These are phyloP conservation scores for Acanthaster planci DNA, from an alignment of 35 echinoderm and acorn worm genomes.

Conservation along the genomic window DNA sequence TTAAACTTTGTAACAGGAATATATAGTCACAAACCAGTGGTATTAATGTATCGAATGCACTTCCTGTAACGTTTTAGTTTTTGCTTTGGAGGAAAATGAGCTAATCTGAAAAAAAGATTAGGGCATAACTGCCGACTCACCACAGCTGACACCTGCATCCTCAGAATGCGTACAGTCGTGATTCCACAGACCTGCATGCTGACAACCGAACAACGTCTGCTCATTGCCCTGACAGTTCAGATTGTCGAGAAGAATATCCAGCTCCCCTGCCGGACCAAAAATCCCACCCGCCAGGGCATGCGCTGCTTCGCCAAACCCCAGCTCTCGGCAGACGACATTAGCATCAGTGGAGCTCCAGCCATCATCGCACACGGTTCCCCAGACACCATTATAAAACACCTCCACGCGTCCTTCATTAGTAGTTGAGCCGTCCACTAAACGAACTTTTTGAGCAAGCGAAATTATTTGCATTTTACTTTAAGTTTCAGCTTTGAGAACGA, in stretches of 20 bases:
- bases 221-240: constrained; percentile 64
- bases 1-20: no score
- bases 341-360: not conserved
- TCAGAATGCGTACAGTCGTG: constrained; percentile 58
- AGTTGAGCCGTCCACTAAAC: constrained; percentile 4
- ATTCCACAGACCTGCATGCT: constrained; percentile 33
- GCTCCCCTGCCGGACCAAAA: constrained; percentile 34
- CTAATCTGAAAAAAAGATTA: no score
- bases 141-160: not conserved
- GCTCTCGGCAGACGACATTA: not conserved
- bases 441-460: not conserved
- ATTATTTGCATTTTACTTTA: no score
- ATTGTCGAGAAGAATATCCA: constrained; percentile 50
- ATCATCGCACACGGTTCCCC: constrained; percentile 45
- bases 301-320: not conserved
- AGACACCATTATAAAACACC: not conserved
- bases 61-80: no score
- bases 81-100: not conserved
- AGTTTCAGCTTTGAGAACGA: no score
- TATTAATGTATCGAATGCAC: no score
- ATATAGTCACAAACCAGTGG: no score
- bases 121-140: no score
- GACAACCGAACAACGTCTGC: constrained; percentile 43
- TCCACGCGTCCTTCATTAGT: constrained; percentile 29
- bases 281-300: not conserved